Evolutionary conservation across 2,888 invertebrate genomes (phyloP), one percentile per base, ranked within the genome.

Genomic region (Drosophila limbata): DNA sequence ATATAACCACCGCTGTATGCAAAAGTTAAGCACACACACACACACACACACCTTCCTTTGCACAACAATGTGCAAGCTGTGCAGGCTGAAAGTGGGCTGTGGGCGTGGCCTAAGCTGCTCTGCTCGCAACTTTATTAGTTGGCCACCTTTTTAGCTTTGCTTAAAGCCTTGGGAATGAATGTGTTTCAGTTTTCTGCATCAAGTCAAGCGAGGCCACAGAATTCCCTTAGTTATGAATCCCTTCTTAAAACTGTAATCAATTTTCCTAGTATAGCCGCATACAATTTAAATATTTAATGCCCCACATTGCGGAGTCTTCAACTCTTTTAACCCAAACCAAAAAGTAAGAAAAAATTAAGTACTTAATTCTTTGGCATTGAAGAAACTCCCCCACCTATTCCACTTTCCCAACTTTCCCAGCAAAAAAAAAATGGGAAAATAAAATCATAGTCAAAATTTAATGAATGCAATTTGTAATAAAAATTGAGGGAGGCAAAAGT

Each of bases 71-170:
- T 86, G 69, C 69, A 80, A 77, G 70, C 67, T 83, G 69, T 80
- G 81, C 80, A 82, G 45, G 28, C 1, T 11, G 11, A 19, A 52
- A 51, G 59, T 48, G 44, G 59, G 31, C 33, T 19, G 28, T 53
- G 75, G 73, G 78, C 81, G 69, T 83, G 77, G 79, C 70, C 80
- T 87, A 80, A 87, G 87, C 84, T 69, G 73, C 76, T 73, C 65
- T 59, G 57, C 55, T 65, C 21, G 48, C 64, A 81, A 86, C 87
- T 86, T 86, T 86, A 86, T 86, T 86, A 86, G 81, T 73, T 71
- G 69, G 60, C 66, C 73, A 79, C 81, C 79, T 81, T 74, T 74
- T 74, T 86, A 81, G 77, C 86, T 83, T 81, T 74, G 59, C 64
- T 66, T 79, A 62, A 77, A 70, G 66, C 64, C 69, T 50, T 63